Base-by-base conservation (phyloP, 2,888 invertebrate species). In the Alentia gelatinosa region DNA sequence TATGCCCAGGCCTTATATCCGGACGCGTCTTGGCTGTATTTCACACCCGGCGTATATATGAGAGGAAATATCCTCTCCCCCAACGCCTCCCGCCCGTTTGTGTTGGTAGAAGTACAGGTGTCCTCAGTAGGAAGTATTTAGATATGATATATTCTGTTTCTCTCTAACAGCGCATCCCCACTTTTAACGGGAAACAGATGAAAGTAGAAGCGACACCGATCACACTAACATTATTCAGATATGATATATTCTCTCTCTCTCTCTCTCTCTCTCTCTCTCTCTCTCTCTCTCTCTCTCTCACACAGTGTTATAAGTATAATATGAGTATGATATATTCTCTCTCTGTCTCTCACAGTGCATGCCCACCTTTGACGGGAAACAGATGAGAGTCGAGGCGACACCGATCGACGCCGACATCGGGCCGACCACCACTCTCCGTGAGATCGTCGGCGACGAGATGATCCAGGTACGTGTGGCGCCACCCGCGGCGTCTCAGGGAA, bases 151-250 rank as follows among this genome's bases (percentile, higher is more conserved):
- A 56, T 56, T 56, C 47, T 47, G 47, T 47, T n/a, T n/a, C n/a
- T n/a, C n/a, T n/a, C n/a, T 79, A 39, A 35, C 86, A 86, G 86
- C 9, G 47, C 47, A 86, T 86, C 47, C 86, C 86, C 86, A 47
- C 23, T 30, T 86, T 86, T 47, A 47, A 86, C 26, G 86, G 86
- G n/a, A 33, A 15, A 7, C n/a, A n/a, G 30, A 23, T 86, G 86
- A 86, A 23, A 30, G 86, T 86, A 23, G 86, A 47, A 33, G 86
- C 86, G 9, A 42, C 86, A 12, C 86, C 86, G 26, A 86, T 86
- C 15, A n/a, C n/a, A n/a, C n/a, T n/a, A n/a, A n/a, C n/a, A n/a
- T n/a, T n/a, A n/a, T n/a, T n/a, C n/a, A n/a, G n/a, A n/a, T n/a
- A n/a, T n/a, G n/a, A n/a, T n/a, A n/a, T n/a, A n/a, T n/a, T n/a